Conservation (phyloP, 2,113 vertebrate species). For the Furnarius figulus region DNA sequence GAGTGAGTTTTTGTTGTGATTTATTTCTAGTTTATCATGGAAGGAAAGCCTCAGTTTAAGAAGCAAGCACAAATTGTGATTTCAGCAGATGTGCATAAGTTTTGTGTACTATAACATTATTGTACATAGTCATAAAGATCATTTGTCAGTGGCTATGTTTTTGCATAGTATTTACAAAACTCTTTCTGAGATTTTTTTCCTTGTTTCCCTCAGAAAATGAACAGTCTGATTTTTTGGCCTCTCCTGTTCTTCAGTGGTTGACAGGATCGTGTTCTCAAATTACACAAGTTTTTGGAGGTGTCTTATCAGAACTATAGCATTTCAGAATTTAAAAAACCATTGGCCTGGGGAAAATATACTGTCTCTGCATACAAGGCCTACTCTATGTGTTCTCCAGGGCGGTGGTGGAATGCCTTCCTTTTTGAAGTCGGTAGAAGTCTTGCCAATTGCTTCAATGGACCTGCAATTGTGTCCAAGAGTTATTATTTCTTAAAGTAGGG, state of each 20-base stretch:
- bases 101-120: not conserved
- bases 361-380: not conserved
- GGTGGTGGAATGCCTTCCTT: not conserved
- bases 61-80: not conserved
- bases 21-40: not conserved
- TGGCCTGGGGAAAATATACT: not conserved
- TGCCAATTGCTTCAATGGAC: conserved; percentile 22
- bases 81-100: not conserved
- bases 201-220: not conserved
- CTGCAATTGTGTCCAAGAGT: not conserved
- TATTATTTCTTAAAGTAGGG: conserved; percentile 15
- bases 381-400: not conserved
- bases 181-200: not conserved
- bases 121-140: not conserved
- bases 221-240: not conserved
- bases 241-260: not conserved
- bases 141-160: not conserved
- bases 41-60: conserved; percentile 3
- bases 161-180: not conserved
- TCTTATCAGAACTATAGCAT: not conserved
- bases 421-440: conserved; percentile 15
- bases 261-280: not conserved
- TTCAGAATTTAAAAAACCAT: not conserved
- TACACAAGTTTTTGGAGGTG: not conserved
- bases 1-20: not conserved